Percentiles rank a stretch among this genome's conserved stretches.
Conservation (phyloP, 2,113 vertebrate genomes). For the Chascanopsetta lugubris region DNA sequence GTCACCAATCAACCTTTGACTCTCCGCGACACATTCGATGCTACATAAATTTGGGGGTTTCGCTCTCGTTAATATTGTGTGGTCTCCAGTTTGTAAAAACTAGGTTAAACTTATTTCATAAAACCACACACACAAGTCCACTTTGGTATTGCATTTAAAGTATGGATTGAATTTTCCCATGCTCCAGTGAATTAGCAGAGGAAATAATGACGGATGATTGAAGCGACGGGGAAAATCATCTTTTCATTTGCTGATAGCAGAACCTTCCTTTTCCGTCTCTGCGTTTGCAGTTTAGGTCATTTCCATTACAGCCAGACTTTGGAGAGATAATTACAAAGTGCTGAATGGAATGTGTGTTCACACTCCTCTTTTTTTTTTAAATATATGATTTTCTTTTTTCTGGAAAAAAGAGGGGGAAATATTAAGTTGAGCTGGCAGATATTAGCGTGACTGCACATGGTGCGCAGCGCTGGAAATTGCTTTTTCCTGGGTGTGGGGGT, state of each 20-base stretch:
- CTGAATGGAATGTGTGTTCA: slow-evolving; percentile 52
- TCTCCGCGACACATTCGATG: too few species aligned
- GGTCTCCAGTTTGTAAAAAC: background rate
- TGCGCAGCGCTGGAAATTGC: background rate
- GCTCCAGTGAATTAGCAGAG: slow-evolving; percentile 27
- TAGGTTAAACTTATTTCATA: background rate
- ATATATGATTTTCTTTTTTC: slow-evolving; percentile 52
- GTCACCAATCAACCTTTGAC: slow-evolving; percentile 55
- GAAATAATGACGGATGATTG: slow-evolving; percentile 49
- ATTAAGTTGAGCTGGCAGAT: slow-evolving; percentile 48
- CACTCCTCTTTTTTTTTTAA: slow-evolving; percentile 25
- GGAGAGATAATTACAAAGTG: slow-evolving; percentile 52
- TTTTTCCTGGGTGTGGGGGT: background rate
- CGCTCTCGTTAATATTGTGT: background rate
- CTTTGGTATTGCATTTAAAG: background rate
- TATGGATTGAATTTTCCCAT: slow-evolving; percentile 29
- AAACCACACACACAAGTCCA: slow-evolving; percentile 19
- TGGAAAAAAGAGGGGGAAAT: slow-evolving; percentile 34
- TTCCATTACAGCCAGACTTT: slow-evolving; percentile 56
- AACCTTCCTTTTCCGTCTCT: slow-evolving; percentile 39
- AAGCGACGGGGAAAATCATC: slow-evolving; percentile 43
- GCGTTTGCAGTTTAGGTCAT: slow-evolving; percentile 47
- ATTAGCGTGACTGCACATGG: slow-evolving; percentile 21
- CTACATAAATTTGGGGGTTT: slow-evolving; percentile 1
- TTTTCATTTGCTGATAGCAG: slow-evolving; percentile 43